These are phyloP conservation scores for Rhagophthalmus giganteus DNA, from an alignment of 2,888 invertebrate species.

Conservation along the genomic window DNA sequence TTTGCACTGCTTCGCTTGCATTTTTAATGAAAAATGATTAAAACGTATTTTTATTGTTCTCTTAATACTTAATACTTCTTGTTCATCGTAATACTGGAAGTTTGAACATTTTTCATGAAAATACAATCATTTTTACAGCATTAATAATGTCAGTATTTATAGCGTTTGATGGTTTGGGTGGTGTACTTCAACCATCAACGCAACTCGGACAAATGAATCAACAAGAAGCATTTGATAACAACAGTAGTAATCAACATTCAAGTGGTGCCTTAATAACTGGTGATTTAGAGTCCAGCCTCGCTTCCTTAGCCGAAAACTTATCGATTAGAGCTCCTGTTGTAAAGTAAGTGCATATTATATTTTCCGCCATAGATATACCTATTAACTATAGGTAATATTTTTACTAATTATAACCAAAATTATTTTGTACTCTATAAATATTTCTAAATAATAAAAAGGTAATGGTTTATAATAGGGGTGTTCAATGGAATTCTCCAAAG, in stretches of 20 bases:
- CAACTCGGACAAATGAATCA: conserved; percentile 37
- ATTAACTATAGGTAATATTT: not conserved
- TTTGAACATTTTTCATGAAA: too few relatives aligned
- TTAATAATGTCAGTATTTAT: too few relatives aligned
- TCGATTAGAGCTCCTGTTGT: conserved; percentile 74
- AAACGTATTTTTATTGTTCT: too few relatives aligned
- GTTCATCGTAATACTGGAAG: too few relatives aligned
- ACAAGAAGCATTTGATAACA: conserved; percentile 35
- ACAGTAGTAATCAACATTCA: conserved; percentile 42
- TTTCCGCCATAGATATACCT: too few relatives aligned
- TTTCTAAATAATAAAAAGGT: too few relatives aligned
- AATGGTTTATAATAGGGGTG: conserved; percentile 67
- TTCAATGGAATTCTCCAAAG: conserved; percentile 91
- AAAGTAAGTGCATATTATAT: conserved; percentile 72
- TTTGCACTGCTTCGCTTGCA: conserved; percentile 37
- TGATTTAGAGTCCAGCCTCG: conserved; percentile 91
- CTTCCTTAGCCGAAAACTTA: conserved; percentile 90
- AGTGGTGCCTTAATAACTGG: conserved; percentile 75
- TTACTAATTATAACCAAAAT: too few relatives aligned
- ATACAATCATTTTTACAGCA: too few relatives aligned
- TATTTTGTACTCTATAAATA: too few relatives aligned
- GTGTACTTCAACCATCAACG: conserved; percentile 65
- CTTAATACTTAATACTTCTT: too few relatives aligned
- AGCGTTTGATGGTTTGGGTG: conserved; percentile 76
- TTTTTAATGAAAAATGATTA: too few relatives aligned